Evolutionary conservation across 2,113 vertebrate genomes (phyloP), one percentile per base, ranked within the genome.

Genomic region (Pluvianellus socialis): DNA sequence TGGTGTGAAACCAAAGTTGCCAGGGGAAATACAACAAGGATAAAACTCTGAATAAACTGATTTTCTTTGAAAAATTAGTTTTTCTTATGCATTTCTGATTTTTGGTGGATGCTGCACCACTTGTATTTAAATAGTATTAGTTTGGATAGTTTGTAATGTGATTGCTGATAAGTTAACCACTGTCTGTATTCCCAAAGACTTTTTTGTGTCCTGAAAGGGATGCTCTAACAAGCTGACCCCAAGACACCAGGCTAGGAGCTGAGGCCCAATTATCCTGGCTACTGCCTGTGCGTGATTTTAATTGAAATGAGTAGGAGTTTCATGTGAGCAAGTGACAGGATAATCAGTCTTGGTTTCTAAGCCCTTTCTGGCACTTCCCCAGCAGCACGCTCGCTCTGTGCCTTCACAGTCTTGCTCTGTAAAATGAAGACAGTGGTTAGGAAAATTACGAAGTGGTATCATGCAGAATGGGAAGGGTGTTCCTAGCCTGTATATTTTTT

Each of bases 251-350:
- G 14, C 62, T 66, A 1, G 73, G 56, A 58, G 12, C 70, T 91
- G 58, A 90, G 66, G 58, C 67, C 75, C 92, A 92, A 35, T 94
- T 95, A 92, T 87, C 62, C 74, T 85, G 65, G 50, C 62, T 87
- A 53, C 91, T 95, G 73, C 45, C 62, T 92, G 27, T 89, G 83
- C 4, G 3, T 76, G 79, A 87, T 94, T 95, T 94, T 95, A 95
- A 92, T 89, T 95, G 91, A 91, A 95, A 95, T 94, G 76, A 95
- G 89, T 75, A 59, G 73, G 80, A 92, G 92, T 90, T 95, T 85
- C 45, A 33, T 63, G n/a, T 75, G 84, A 91, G 45, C 73, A 47
- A 88, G 62, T 72, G 88, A 45, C 73, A 85, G 83, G 79, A 87
- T 95, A 96, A 94, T 94, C 70, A 70, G 70, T 92, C 73, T 91